Percentiles rank a stretch among this genome's conserved stretches.
These are phyloP conservation scores for Tenthredo mesomela DNA, from an alignment of 2,888 invertebrate genomes.

Conservation along the genomic window DNA sequence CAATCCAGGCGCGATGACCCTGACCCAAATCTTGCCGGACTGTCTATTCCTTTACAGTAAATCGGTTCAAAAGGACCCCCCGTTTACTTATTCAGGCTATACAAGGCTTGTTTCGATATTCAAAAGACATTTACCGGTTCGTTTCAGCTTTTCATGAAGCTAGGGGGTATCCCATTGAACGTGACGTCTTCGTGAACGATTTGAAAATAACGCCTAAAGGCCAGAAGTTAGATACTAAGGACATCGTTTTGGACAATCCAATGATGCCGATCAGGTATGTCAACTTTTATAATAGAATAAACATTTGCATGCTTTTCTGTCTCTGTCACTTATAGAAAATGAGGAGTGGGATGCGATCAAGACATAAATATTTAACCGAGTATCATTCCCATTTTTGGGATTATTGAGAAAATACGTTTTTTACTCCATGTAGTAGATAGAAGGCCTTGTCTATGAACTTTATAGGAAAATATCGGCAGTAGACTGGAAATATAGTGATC, in stretches of 20 bases:
- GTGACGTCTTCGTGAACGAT: slow-evolving; percentile 80
- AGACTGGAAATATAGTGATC: not conserved
- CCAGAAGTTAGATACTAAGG: slow-evolving; percentile 63
- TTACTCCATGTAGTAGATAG: not conserved
- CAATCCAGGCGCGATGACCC: slow-evolving; percentile 29
- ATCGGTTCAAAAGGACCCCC: slow-evolving; percentile 21
- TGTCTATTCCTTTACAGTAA: not conserved
- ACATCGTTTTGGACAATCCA: slow-evolving; percentile 54
- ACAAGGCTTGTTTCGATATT: not conserved
- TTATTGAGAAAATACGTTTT: not conserved
- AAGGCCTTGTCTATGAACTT: not conserved
- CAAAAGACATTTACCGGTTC: slow-evolving; percentile 20
- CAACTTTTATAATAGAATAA: not conserved
- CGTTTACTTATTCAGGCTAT: slow-evolving; percentile 23
- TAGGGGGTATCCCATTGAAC: slow-evolving; percentile 85
- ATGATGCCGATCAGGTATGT: slow-evolving; percentile 26
- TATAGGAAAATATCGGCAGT: not conserved
- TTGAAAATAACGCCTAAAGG: slow-evolving; percentile 64
- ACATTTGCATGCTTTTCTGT: not conserved
- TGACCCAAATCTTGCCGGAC: slow-evolving; percentile 34
- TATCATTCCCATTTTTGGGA: not conserved
- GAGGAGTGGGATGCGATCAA: not conserved
- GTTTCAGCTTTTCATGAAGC: slow-evolving; percentile 83
- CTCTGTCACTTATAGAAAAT: not conserved
- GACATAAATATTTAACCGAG: too few species aligned